phyloP scores from a whole-genome alignment of 2,888 invertebrate genomes.

The Lycophotia porphyrea region DNA sequence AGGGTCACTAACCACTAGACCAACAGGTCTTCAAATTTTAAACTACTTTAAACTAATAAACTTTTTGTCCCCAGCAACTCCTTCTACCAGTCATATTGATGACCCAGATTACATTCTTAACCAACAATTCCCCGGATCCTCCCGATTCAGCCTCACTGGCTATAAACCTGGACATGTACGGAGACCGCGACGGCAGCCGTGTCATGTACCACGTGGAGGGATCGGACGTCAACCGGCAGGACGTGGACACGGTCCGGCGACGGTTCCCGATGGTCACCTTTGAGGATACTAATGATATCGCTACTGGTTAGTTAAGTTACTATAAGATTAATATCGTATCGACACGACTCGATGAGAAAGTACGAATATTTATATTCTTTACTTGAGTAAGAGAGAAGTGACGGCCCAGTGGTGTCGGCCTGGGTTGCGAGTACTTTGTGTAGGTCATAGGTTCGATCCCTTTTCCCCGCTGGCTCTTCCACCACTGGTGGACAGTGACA shows the following conservation, averaged over 20 bases:
- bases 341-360: neutral
- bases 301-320: conserved; percentile 15
- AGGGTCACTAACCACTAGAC: no score
- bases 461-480: no score
- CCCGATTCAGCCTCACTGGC: conserved; percentile 52
- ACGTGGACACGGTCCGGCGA: neutral
- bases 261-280: conserved; percentile 35
- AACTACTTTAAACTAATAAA: neutral
- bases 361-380: neutral
- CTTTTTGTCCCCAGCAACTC: conserved; percentile 74
- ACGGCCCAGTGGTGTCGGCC: no score
- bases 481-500: no score
- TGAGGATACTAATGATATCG: conserved; percentile 22
- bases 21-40: no score
- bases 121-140: neutral
- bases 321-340: neutral
- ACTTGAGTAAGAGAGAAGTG: neutral
- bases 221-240: neutral
- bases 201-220: conserved; percentile 65
- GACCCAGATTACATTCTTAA: neutral
- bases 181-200: conserved; percentile 55
- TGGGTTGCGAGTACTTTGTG: no score
- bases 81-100: conserved; percentile 71
- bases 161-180: conserved; percentile 74
- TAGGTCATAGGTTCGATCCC: neutral